These are phyloP conservation scores for Barnardius zonarius DNA, from an alignment of 2,113 vertebrate genomes.

Conservation along the genomic window DNA sequence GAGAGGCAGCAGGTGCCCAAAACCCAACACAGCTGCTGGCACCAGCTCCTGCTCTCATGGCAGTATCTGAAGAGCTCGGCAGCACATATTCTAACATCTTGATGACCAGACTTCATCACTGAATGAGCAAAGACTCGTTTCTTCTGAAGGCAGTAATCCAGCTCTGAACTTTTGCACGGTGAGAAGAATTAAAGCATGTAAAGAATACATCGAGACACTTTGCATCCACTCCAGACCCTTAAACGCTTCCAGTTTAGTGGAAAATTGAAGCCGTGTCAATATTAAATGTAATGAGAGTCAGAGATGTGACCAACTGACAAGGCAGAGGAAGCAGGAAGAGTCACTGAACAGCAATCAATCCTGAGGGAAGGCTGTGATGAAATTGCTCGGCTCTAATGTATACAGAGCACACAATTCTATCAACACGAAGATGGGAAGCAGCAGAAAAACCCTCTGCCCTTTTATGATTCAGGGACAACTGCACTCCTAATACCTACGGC, in stretches of 20 bases:
- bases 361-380: background rate
- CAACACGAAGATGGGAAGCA: background rate
- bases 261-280: conserved; percentile 40
- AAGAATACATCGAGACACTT: background rate
- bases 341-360: background rate
- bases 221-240: conserved; percentile 9
- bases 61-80: conserved; percentile 38
- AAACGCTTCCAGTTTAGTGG: conserved; percentile 35
- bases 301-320: conserved; percentile 24
- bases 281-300: conserved; percentile 38
- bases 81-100: conserved; percentile 26
- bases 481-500: background rate
- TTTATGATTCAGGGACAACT: conserved; percentile 7
- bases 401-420: background rate
- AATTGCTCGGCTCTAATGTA: background rate
- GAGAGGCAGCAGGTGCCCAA: conserved; percentile 56
- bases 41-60: conserved; percentile 33
- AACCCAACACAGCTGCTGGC: conserved; percentile 43
- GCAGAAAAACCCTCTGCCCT: background rate
- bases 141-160: conserved; percentile 55
- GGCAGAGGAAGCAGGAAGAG: background rate
- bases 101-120: conserved; percentile 59
- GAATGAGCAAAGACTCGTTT: conserved; percentile 55
- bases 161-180: conserved; percentile 55
- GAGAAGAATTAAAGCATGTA: conserved; percentile 56